Percentiles rank a stretch among this genome's conserved stretches.
Conservation (phyloP, 2,113 vertebrate species). For the Catharus minimus region DNA sequence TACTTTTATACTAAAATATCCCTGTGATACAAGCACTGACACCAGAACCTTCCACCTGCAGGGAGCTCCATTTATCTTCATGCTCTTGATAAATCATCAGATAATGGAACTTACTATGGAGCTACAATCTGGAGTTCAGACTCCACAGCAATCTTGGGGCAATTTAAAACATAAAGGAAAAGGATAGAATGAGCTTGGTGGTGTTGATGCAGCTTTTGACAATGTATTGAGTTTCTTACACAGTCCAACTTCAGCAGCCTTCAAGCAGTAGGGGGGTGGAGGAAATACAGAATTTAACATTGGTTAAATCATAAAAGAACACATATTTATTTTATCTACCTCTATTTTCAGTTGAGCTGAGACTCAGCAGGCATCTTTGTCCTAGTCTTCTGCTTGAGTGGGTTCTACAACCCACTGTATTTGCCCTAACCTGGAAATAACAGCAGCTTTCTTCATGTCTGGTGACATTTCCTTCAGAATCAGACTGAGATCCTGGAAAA, state of each 20-base stretch:
- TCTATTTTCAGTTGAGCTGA: not conserved
- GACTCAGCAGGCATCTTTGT: not conserved
- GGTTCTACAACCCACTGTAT: not conserved
- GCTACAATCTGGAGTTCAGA: not conserved
- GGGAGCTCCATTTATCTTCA: not conserved
- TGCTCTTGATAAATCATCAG: not conserved
- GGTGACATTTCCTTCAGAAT: not conserved
- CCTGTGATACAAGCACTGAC: not conserved
- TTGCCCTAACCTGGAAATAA: not conserved
- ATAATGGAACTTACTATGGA: not conserved
- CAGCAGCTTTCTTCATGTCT: not conserved
- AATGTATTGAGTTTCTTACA: fast-evolving
- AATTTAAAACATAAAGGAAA: not conserved
- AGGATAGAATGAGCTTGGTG: not conserved
- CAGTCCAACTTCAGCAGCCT: not conserved
- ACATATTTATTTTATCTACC: not conserved
- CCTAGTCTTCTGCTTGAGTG: not conserved
- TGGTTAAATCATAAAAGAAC: not conserved
- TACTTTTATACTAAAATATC: not conserved
- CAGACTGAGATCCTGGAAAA: not conserved
- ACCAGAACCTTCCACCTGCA: not conserved
- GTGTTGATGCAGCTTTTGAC: not conserved
- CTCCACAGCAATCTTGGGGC: not conserved
- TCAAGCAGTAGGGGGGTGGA: not conserved
- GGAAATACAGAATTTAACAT: not conserved